These are phyloP conservation scores for Coptodon bakossiorum DNA, from an alignment of 2,113 vertebrate species.

Conservation along the genomic window DNA sequence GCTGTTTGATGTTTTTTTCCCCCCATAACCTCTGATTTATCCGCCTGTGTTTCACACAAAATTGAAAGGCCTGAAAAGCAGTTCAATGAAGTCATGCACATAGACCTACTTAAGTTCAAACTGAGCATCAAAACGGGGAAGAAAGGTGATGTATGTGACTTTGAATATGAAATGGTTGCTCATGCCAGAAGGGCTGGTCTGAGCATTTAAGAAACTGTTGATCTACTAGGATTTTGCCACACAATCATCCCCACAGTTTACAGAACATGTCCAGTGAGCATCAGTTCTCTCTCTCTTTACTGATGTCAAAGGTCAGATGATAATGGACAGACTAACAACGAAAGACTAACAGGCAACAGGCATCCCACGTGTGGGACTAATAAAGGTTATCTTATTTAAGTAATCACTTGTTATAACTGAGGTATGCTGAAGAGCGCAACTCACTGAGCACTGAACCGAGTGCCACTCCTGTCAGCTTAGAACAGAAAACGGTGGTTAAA, in stretches of 20 bases:
- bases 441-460: background rate
- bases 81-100: background rate
- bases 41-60: background rate
- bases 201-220: background rate
- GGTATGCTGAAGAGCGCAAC: background rate
- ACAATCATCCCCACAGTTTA: background rate
- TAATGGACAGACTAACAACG: background rate
- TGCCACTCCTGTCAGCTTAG: background rate
- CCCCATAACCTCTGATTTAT: background rate
- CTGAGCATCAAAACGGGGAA: background rate
- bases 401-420: background rate
- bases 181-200: background rate
- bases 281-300: background rate
- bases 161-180: background rate
- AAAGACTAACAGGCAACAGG: background rate
- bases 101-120: background rate
- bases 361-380: too few relatives aligned
- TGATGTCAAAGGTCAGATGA: background rate
- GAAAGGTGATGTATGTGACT: background rate
- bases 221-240: background rate
- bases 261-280: background rate
- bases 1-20: background rate
- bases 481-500: background rate
- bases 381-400: background rate
- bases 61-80: background rate